phyloP scores from a whole-genome alignment of 2,888 invertebrate species.

The Clanis bilineata region DNA sequence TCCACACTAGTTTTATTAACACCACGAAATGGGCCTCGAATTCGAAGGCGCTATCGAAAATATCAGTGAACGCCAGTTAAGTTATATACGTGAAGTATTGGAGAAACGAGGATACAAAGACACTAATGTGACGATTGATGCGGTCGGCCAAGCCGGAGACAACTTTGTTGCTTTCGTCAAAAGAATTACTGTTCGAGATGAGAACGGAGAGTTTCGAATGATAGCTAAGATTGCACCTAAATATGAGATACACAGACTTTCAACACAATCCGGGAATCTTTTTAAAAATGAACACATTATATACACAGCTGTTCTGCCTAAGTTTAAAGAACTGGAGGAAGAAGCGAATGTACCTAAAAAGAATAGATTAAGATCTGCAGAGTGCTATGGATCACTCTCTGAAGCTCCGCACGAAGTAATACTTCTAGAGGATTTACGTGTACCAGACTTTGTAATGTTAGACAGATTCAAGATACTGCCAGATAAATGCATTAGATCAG shows the following conservation, averaged over 20 bases:
- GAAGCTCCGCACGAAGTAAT: conserved; percentile 47
- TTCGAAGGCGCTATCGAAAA: conserved; percentile 40
- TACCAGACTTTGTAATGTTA: conserved; percentile 39
- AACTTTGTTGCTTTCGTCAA: conserved; percentile 42
- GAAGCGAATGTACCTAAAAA: conserved; percentile 38
- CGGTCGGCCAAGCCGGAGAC: conserved; percentile 44
- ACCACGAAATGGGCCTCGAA: conserved; percentile 32
- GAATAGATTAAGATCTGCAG: conserved; percentile 40
- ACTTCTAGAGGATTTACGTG: conserved; percentile 49
- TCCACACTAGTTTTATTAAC: conserved; percentile 17
- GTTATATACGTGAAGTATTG: conserved; percentile 41
- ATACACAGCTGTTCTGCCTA: conserved; percentile 45
- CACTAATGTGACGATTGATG: conserved; percentile 34
- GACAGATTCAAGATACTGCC: conserved; percentile 43
- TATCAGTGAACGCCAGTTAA: conserved; percentile 37
- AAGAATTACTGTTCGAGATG: conserved; percentile 35
- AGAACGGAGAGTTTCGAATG: conserved; percentile 41
- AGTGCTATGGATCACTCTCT: conserved; percentile 42
- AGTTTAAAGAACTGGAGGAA: conserved; percentile 42
- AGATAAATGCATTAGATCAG: conserved; percentile 38
- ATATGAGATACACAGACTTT: conserved; percentile 28
- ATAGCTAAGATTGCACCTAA: conserved; percentile 53
- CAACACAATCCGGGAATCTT: conserved; percentile 24
- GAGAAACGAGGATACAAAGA: conserved; percentile 38
- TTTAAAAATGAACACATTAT: conserved; percentile 48